A percentile compares a stretch with the other conserved stretches of the same genome.
Conservation (phyloP, 2,888 invertebrate genomes). For the Netelia melanura region DNA sequence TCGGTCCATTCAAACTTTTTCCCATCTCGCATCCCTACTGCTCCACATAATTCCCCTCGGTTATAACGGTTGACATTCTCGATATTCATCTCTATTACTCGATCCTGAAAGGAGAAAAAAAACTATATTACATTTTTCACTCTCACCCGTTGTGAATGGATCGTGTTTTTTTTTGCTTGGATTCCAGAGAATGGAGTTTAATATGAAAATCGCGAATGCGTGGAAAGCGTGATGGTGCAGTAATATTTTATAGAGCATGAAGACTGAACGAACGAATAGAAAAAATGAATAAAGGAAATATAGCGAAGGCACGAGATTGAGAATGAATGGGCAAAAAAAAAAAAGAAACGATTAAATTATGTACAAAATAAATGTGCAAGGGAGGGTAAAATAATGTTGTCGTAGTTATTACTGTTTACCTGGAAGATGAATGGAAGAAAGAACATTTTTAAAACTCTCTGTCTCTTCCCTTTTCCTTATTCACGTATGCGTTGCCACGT, state of each 20-base stretch:
- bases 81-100: background rate
- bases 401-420: background rate
- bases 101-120: background rate
- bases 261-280: conserved; percentile 8
- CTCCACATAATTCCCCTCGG: background rate
- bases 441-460: background rate
- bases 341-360: background rate
- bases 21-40: background rate
- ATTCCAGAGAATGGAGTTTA: conserved; percentile 9
- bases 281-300: background rate
- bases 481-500: background rate
- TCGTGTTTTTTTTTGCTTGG: background rate
- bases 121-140: conserved; percentile 9
- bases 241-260: conserved; percentile 4
- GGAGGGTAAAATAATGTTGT: background rate
- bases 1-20: background rate
- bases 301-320: background rate
- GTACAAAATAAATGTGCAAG: too few relatives aligned
- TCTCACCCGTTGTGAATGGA: background rate
- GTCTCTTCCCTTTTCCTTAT: background rate
- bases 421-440: background rate
- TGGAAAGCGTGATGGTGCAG: background rate
- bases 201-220: conserved; percentile 39
- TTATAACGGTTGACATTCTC: background rate
- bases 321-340: background rate